A percentile compares a stretch with the other conserved stretches of the same genome.
Evolutionary conservation across 2,797 vertebrate species (phyloP).

Genomic region (Gobionotothen gibberifrons): DNA sequence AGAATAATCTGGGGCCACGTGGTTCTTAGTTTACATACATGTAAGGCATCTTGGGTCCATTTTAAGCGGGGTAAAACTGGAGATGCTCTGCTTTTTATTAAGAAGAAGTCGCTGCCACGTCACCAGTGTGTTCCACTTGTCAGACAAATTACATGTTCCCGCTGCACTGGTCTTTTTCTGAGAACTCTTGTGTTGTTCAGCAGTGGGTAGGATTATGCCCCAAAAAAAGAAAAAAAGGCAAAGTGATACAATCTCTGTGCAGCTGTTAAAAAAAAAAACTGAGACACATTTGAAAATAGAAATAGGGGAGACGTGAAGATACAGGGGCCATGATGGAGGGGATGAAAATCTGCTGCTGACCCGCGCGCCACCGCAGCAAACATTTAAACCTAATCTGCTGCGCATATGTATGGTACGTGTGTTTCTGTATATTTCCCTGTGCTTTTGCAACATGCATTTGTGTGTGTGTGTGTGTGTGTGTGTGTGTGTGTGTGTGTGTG

Average conservation of each 20-base stretch:
- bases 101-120: conserved; percentile 21
- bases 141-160: conserved; percentile 54
- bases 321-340: neutral
- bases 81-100: conserved; percentile 38
- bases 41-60: conserved; percentile 5
- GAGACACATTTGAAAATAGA: conserved; percentile 27
- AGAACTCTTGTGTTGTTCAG: conserved; percentile 44
- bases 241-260: conserved; percentile 51
- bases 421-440: neutral
- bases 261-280: conserved; percentile 21
- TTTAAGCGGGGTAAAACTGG: conserved; percentile 40
- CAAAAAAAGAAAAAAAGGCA: conserved; percentile 47
- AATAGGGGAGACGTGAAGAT: neutral
- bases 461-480: conserved; percentile 6
- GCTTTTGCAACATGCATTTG: neutral
- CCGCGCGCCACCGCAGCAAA: conserved; percentile 24
- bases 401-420: conserved; percentile 36
- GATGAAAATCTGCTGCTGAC: conserved; percentile 25
- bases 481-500: conserved; percentile 14
- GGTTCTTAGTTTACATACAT: neutral
- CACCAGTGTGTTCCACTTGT: conserved; percentile 60
- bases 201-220: conserved; percentile 47
- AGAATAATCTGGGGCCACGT: neutral
- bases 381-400: conserved; percentile 58
- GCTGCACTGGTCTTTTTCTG: conserved; percentile 18